Base-by-base conservation (phyloP, 2,888 invertebrate species). In the Biston betularia region DNA sequence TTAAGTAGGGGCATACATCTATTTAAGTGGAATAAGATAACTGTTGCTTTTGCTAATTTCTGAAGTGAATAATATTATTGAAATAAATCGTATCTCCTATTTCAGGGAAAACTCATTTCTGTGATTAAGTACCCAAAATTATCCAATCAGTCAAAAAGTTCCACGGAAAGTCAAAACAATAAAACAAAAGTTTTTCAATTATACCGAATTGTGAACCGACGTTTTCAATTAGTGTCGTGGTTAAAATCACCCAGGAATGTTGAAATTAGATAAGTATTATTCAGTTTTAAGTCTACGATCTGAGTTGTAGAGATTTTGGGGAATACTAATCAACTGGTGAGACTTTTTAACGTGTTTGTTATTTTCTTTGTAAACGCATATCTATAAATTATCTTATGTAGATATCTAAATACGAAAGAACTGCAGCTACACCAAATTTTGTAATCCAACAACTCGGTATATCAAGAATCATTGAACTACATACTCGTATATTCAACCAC, bases 171-270 rank as follows among this genome's bases (percentile, higher is more conserved):
- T 34, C 45, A 35, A 34, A 45, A 56, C n/a, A 38, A 38, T 38
- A 48, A 58, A 48, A 38, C n/a, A 38, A 48, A 57, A 58, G 46
- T 58, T 58, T 48, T 48, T 57, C 46, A 57, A 57, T 57, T 57
- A 52, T 15, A 48, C 38, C 38, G 52, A 45, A 24, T 59, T 44
- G 50, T 33, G 50, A 50, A 44, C 38, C 46, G 54, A 48, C 38
- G 6, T 46, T 58, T 48, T 38, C 38, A 58, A 58, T 58, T 58
- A 58, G 57, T 24, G 12, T 38, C 35, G 45, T 14, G 56, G 56
- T 46, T 46, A 34, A 34, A 46, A 35, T 33, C 42, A 24, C 1
- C 12, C 3, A 40, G 40, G 11, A 42, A 44, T 24, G 2, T 0
- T 38, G 38, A 6, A 38, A 38, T 38, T 38, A 38, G 0, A 9